Percentiles rank a stretch among this genome's conserved stretches.
Evolutionary conservation across 2,888 invertebrate genomes (phyloP).

Genomic region (Seira musarum): DNA sequence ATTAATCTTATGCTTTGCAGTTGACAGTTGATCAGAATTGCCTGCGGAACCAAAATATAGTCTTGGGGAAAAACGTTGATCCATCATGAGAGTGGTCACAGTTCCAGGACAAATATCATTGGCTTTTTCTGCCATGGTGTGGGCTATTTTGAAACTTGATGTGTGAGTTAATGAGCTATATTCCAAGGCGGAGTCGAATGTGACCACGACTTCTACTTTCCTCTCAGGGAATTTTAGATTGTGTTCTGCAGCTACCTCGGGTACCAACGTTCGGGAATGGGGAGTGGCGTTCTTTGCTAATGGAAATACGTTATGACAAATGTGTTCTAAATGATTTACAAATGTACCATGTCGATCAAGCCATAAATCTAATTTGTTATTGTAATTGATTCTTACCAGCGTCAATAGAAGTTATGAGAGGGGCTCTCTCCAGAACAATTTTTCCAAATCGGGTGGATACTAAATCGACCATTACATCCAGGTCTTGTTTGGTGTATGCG

Average conservation of each 20-base stretch:
- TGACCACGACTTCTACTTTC: constrained; percentile 20
- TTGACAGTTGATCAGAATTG: constrained; percentile 21
- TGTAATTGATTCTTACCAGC: no score
- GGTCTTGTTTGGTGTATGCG: constrained; percentile 28
- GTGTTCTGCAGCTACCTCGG: constrained; percentile 18
- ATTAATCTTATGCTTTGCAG: constrained; percentile 16
- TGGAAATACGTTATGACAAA: no score
- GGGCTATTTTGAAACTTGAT: constrained; percentile 38
- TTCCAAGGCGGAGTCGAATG: constrained; percentile 15
- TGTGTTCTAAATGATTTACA: no score
- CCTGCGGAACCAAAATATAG: background rate
- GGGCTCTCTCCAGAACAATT: constrained; percentile 15
- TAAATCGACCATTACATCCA: constrained; percentile 7
- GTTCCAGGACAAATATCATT: constrained; percentile 31
- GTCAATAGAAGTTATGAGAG: no score
- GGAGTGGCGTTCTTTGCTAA: background rate
- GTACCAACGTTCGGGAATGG: constrained; percentile 11
- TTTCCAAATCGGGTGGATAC: constrained; percentile 25
- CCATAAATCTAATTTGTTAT: no score
- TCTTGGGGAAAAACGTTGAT: constrained; percentile 7
- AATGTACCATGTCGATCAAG: no score
- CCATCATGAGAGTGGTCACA: constrained; percentile 32
- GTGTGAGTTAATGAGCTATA: background rate
- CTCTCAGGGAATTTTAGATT: background rate
- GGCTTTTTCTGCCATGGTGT: constrained; percentile 30